Evolutionary conservation across 2,113 vertebrate species (phyloP).

Genomic region (Blennius ocellaris): DNA sequence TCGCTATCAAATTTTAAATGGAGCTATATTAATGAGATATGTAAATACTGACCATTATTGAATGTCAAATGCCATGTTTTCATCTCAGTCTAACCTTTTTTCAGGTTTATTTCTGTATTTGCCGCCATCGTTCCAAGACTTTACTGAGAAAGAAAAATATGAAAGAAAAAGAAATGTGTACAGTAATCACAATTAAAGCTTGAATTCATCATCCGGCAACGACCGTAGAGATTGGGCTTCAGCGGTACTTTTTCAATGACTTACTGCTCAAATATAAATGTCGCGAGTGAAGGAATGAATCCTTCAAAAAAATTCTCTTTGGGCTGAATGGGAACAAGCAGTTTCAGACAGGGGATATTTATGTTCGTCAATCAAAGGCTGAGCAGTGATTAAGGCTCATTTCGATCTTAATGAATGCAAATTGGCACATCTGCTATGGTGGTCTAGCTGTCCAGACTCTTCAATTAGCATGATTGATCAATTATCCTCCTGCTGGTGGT

Average conservation of each 20-base stretch:
- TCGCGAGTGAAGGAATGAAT: constrained; percentile 45
- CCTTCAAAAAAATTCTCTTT: constrained; percentile 12
- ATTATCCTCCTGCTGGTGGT: constrained; percentile 82
- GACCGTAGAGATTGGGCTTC: background rate
- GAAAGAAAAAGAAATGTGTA: too few relatives aligned
- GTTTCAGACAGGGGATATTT: constrained; percentile 76
- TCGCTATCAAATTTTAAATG: constrained; percentile 47
- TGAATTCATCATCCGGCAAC: constrained; percentile 8
- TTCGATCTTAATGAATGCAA: constrained; percentile 86
- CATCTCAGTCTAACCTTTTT: constrained; percentile 46
- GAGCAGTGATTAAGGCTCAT: constrained; percentile 83
- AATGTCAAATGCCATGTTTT: constrained; percentile 73
- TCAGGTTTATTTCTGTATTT: constrained; percentile 35
- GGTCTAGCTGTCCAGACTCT: constrained; percentile 84
- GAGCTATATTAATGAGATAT: constrained; percentile 69
- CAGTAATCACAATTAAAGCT: constrained; percentile 12
- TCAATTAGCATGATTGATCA: constrained; percentile 88
- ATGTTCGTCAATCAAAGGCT: constrained; percentile 82
- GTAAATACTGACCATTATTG: constrained; percentile 79
- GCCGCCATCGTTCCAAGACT: constrained; percentile 32
- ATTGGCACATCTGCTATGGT: constrained; percentile 87
- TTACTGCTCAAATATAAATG: constrained; percentile 29
- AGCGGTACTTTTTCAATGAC: constrained; percentile 11
- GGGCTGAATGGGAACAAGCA: constrained; percentile 47
- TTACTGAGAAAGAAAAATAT: constrained; percentile 22